Percentiles rank a stretch among this genome's conserved stretches.
These are phyloP conservation scores for Habroteleia sp. DNA, from an alignment of 2,888 invertebrate species.

Conservation along the genomic window DNA sequence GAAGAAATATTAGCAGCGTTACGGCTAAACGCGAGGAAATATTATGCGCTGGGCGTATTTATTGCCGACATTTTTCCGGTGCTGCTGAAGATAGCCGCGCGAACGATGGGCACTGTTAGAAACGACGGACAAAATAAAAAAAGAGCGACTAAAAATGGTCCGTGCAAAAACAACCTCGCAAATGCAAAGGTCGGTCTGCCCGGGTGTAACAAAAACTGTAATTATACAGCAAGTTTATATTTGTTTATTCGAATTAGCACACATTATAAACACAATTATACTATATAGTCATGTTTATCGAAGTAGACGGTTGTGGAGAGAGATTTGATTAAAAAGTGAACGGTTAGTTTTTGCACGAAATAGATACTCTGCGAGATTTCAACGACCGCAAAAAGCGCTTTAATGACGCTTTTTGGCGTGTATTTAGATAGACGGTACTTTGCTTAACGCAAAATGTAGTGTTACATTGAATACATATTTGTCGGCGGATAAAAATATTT, in stretches of 20 bases:
- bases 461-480: constrained; percentile 5
- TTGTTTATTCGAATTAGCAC: constrained; percentile 53
- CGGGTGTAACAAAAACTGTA: constrained; percentile 32
- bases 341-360: constrained; percentile 30
- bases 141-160: constrained; percentile 18
- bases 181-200: constrained; percentile 18
- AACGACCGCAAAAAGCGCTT: constrained; percentile 25
- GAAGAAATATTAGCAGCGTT: constrained; percentile 30
- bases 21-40: constrained; percentile 32
- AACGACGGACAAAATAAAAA: constrained; percentile 33
- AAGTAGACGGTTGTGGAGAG: constrained; percentile 13
- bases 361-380: constrained; percentile 41
- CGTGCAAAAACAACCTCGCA: constrained; percentile 29
- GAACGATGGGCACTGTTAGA: constrained; percentile 10
- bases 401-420: constrained; percentile 31
- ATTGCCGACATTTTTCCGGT: constrained; percentile 54
- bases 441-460: background rate
- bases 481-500: background rate
- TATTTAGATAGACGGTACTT: constrained; percentile 11
- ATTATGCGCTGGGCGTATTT: constrained; percentile 48
- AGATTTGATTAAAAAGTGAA: constrained; percentile 50
- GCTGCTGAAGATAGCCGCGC: constrained; percentile 7
- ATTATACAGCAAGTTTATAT: constrained; percentile 53
- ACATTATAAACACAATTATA: constrained; percentile 54
- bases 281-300: constrained; percentile 26